phyloP scores from a whole-genome alignment of 2,888 invertebrate species.

The Aphidoletes aphidimyza region DNA sequence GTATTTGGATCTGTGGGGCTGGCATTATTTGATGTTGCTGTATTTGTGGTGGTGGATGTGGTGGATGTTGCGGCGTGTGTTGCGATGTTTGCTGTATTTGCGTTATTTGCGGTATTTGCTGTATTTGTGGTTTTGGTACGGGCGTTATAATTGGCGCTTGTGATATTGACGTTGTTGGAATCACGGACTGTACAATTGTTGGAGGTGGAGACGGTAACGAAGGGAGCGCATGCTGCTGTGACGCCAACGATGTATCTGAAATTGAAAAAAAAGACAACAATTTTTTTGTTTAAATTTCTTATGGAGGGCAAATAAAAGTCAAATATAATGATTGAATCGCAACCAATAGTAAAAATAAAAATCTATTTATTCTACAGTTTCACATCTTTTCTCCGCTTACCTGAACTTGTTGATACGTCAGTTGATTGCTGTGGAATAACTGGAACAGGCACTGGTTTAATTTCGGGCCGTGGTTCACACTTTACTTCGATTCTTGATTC shows the following conservation, averaged over 20 bases:
- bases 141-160: background rate
- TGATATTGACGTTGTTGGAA: slow-evolving; percentile 40
- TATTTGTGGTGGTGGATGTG: background rate
- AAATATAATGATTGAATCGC: too few relatives aligned
- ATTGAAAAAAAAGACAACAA: too few relatives aligned
- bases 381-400: too few relatives aligned
- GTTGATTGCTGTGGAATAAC: background rate
- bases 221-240: background rate
- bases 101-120: background rate
- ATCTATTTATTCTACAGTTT: too few relatives aligned
- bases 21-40: background rate
- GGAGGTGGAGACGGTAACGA: slow-evolving; percentile 47
- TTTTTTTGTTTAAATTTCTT: too few relatives aligned
- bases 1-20: background rate
- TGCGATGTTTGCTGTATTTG: too few relatives aligned
- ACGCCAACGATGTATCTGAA: background rate
- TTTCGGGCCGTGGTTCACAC: background rate
- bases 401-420: background rate
- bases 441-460: background rate
- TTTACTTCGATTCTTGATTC: background rate
- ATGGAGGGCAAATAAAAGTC: too few relatives aligned
- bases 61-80: too few relatives aligned
- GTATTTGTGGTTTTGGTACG: background rate
- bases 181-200: slow-evolving; percentile 50
- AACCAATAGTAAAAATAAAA: too few relatives aligned